Evolutionary conservation across 2,888 invertebrate genomes (phyloP).

Genomic region (Dermolepida albohirtum): DNA sequence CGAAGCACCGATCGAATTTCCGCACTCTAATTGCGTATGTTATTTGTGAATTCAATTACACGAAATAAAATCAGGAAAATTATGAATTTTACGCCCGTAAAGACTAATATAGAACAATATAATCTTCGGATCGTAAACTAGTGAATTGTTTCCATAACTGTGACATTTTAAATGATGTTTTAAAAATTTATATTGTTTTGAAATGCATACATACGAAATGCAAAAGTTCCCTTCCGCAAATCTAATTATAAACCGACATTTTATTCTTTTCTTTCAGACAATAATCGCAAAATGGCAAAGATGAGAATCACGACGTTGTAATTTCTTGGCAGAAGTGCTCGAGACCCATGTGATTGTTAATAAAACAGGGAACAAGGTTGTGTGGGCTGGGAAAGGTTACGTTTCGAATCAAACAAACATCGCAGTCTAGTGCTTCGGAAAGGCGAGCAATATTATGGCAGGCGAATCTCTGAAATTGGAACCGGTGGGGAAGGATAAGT

Average conservation of each 20-base stretch:
- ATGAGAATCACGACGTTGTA: conserved; percentile 41
- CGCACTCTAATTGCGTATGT: no score
- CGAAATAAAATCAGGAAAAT: no score
- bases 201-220: no score
- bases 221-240: no score
- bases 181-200: no score
- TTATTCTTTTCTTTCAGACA: conserved; percentile 39
- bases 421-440: conserved; percentile 7
- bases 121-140: no score
- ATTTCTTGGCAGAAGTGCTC: conserved; percentile 42
- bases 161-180: no score
- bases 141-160: no score
- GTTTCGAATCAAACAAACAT: conserved; percentile 12
- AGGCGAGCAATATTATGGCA: conserved; percentile 44
- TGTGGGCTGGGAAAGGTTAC: conserved; percentile 43
- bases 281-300: conserved; percentile 36
- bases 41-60: no score
- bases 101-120: no score
- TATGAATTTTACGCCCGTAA: no score
- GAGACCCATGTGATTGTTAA: conserved; percentile 41
- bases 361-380: conserved; percentile 37
- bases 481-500: conserved; percentile 50
- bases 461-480: conserved; percentile 49
- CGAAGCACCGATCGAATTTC: no score
- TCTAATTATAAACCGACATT: background rate